Base-by-base conservation (phyloP, 2,888 invertebrate species). In the Hyposoter dolosus region DNA sequence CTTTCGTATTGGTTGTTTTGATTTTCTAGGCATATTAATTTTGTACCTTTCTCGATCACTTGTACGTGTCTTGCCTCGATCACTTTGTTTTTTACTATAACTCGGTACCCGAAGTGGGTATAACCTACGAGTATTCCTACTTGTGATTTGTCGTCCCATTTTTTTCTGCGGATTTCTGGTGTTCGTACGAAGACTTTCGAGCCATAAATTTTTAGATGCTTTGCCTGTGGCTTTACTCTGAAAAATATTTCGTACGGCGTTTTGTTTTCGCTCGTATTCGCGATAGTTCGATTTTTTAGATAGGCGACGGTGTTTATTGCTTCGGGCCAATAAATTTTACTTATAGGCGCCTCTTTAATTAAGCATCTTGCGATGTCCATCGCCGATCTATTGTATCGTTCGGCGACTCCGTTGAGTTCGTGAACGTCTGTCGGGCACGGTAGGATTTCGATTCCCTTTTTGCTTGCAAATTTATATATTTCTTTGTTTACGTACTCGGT, bases 231-330 rank as follows among this genome's bases (percentile, higher is more conserved):
- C 77, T 86, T 89, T 50, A 60, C 43, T 2, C 53, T 15, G 53
- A 89, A 86, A 10, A 88, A 82, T 66, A 88, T 87, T 81, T 88
- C 86, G 75, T 84, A 88, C 2, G 82, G 87, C 19, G 88, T 77
- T 69, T 86, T 88, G 1, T 65, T 78, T 79, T 87, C 85, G 15
- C 74, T 5, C 9, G 87, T 86, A 60, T 87, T 87, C 1, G 83
- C 86, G 32, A 88, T 75, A 28, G 79, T 82, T 40, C 85, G 75
- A 47, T 88, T 87, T 77, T 85, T 88, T 45, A 88, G 76, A 75
- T 88, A 86, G 1, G 83, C 81, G 19, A 77, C 88, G 72, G 72
- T 85, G 56, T 45, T 40, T 79, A 69, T 68, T 50, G 68, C 66
- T 50, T 75, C 82, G 12, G 69, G 68, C 75, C 82, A 66, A 66